A percentile compares a stretch with the other conserved stretches of the same genome.
Evolutionary conservation across 1,140 invertebrate genomes (phyloP).

Genomic region (Steinernema khuongi): DNA sequence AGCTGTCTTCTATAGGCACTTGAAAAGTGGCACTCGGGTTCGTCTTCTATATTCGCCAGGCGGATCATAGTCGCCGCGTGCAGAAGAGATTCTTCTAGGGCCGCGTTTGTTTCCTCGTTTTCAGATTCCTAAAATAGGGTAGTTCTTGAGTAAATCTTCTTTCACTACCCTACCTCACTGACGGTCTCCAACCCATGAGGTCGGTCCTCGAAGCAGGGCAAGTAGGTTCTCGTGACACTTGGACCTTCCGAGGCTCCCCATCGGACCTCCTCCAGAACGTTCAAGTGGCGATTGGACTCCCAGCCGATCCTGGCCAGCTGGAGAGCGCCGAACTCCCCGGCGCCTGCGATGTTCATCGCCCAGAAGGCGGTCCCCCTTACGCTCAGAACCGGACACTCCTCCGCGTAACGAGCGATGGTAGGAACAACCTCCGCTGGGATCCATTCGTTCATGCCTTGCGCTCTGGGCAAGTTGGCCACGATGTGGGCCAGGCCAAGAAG

Average conservation of each 20-base stretch:
- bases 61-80: not conserved
- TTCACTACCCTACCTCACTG: not conserved
- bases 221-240: not conserved
- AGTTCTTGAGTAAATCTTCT: not conserved
- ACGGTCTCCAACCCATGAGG: not conserved
- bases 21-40: not conserved
- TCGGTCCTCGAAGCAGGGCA: not conserved
- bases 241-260: not conserved
- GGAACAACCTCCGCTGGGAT: constrained; percentile 24
- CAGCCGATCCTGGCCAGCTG: constrained; percentile 30
- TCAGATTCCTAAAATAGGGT: not conserved
- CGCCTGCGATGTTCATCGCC: constrained; percentile 29
- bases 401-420: constrained; percentile 24
- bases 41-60: not conserved
- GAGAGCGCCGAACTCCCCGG: constrained; percentile 22
- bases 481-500: constrained; percentile 28
- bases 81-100: not conserved
- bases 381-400: constrained; percentile 28
- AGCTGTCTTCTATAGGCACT: not conserved
- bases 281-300: constrained; percentile 30
- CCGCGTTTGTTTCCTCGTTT: not conserved
- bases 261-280: constrained; percentile 24
- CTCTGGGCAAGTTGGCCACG: constrained; percentile 15
- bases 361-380: constrained; percentile 36
- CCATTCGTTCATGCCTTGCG: not conserved